Evolutionary conservation across 2,113 vertebrate species (phyloP).

Genomic region (Burhinus bistriatus): DNA sequence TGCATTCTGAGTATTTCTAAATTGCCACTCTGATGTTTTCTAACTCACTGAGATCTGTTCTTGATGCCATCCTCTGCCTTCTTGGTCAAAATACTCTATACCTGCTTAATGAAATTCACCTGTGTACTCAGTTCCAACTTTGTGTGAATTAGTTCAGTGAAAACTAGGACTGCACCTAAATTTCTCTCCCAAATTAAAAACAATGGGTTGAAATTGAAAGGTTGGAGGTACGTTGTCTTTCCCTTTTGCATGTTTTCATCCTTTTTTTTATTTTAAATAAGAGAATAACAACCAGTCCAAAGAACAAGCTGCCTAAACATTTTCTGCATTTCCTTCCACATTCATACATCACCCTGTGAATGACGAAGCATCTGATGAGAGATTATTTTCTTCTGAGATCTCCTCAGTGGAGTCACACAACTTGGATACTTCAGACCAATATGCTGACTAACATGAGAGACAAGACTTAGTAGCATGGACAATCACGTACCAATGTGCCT

Average conservation of each 20-base stretch:
- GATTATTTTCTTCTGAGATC: background rate
- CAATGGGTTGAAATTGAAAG: background rate
- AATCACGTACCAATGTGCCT: background rate
- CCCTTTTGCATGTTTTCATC: background rate
- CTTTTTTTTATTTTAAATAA: background rate
- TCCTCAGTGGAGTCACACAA: background rate
- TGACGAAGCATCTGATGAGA: background rate
- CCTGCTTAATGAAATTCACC: background rate
- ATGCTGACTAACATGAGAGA: background rate
- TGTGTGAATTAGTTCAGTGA: background rate
- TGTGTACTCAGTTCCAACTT: background rate
- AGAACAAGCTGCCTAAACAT: background rate
- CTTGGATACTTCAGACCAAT: background rate
- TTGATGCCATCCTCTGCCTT: background rate
- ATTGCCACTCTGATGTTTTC: background rate
- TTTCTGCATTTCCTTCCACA: background rate
- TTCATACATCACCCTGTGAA: background rate
- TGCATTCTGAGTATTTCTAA: background rate
- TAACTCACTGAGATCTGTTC: background rate
- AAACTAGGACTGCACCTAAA: background rate
- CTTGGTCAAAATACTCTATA: background rate
- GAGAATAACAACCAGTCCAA: background rate
- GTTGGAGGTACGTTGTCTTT: background rate
- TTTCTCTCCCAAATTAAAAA: background rate
- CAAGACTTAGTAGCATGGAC: background rate